Evolutionary conservation across 92 coral and sea anemone species (phyloP).

Genomic region (Siderastrea siderea): DNA sequence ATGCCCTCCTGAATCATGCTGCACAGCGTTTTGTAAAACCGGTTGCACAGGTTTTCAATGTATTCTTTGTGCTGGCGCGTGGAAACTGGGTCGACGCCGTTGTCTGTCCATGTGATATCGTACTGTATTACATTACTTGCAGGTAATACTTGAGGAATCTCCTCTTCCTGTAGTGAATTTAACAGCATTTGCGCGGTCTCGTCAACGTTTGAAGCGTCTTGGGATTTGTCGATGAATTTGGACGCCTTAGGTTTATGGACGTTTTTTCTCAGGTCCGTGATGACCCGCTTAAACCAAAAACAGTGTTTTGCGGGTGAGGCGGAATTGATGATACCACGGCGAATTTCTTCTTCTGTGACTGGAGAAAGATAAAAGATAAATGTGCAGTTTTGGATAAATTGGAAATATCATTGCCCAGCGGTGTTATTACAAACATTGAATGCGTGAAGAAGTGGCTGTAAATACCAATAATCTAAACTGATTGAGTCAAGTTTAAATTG

Average conservation of each 20-base stretch:
- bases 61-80: slow-evolving; percentile 47
- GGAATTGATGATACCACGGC: slow-evolving; percentile 54
- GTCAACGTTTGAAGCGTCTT: slow-evolving; percentile 27
- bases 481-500: too few species aligned
- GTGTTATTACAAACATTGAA: not conserved
- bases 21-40: slow-evolving; percentile 46
- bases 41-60: slow-evolving; percentile 49
- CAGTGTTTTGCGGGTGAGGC: slow-evolving; percentile 54
- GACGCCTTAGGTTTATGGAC: slow-evolving; percentile 31
- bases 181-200: slow-evolving; percentile 58
- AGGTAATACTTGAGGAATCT: slow-evolving; percentile 21
- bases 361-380: not conserved
- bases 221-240: slow-evolving; percentile 42
- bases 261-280: slow-evolving; percentile 53
- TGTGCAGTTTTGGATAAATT: not conserved
- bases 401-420: slow-evolving; percentile 1
- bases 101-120: slow-evolving; percentile 56
- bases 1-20: slow-evolving; percentile 43
- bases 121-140: slow-evolving; percentile 44
- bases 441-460: not conserved
- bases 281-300: slow-evolving; percentile 66
- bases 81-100: slow-evolving; percentile 60
- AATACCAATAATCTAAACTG: too few species aligned
- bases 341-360: slow-evolving; percentile 70
- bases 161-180: slow-evolving; percentile 40